A percentile compares a stretch with the other conserved stretches of the same genome.
phyloP scores from a whole-genome alignment of 2,888 invertebrate genomes.

The Eulithis prunata region DNA sequence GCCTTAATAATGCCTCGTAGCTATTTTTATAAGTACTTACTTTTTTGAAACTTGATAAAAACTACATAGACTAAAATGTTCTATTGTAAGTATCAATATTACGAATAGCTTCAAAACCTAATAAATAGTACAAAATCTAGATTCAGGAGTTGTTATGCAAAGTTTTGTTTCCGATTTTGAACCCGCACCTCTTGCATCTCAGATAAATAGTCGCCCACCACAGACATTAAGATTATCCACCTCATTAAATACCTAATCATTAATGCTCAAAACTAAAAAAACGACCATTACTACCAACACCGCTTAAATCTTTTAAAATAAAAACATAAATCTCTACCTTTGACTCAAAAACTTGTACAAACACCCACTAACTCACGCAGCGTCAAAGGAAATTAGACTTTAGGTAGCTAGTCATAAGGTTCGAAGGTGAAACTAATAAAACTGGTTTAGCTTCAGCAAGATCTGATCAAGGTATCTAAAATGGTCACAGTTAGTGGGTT shows the following conservation, averaged over 20 bases:
- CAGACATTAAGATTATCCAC: not conserved
- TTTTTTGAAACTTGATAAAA: not conserved
- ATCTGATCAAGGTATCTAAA: conserved; percentile 84
- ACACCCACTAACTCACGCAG: conserved; percentile 72
- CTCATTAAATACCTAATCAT: conserved; percentile 14
- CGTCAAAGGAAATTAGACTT: conserved; percentile 58
- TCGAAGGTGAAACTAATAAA: conserved; percentile 47
- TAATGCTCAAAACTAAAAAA: conserved; percentile 74
- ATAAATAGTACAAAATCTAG: too few species aligned
- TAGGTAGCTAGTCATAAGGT: conserved; percentile 45
- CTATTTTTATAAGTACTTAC: not conserved
- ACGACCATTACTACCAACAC: conserved; percentile 78
- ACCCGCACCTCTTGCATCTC: not conserved
- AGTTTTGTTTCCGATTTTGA: too few species aligned
- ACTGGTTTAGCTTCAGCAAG: conserved; percentile 76
- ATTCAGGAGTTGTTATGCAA: too few species aligned
- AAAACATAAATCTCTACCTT: conserved; percentile 80
- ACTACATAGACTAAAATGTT: too few species aligned
- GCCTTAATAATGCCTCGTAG: not conserved
- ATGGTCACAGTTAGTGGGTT: conserved; percentile 85
- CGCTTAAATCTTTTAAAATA: conserved; percentile 79
- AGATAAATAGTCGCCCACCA: not conserved
- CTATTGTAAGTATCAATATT: too few species aligned
- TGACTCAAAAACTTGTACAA: conserved; percentile 76
- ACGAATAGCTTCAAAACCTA: too few species aligned